Evolutionary conservation across 2,113 vertebrate species (phyloP), one percentile per base, ranked within the genome.

Genomic region (Aspiorhynchus laticeps): DNA sequence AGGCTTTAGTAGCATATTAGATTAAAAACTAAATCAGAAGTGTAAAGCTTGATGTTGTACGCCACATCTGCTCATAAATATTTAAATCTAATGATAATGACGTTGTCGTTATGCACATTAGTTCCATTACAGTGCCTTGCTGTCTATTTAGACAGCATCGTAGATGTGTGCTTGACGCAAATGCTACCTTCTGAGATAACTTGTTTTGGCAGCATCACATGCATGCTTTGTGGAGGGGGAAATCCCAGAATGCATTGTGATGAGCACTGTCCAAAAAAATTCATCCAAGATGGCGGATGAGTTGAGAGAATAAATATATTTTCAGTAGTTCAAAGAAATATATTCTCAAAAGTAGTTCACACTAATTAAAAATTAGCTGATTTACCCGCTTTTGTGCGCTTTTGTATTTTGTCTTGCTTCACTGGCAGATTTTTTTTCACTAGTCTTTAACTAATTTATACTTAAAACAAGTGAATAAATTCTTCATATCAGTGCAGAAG

Each of bases 51-150:
- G 81, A 71, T 67, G 41, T 82, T 82, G 43, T 46, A 46, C 31
- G 28, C 76, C 31, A 79, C 76, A 79, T 43, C 80, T 82, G 61
- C 80, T 82, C 80, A 82, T 82, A 82, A 82, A 82, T 82, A 82
- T 82, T 82, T 82, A 67, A 82, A 82, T 67, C 26, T 26, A 65
- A 26, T 46, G 59, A 82, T 82, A 82, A 82, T 41, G 31, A 80
- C 31, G 3, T 80, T 65, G 59, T 8, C 9, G n/a, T 82, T 82
- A 81, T 63, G 61, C 38, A 46, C 80, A 81, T 65, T 81, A 81
- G 80, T 7, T 81, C n/a, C 41, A 48, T 76, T 76, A 46, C 41
- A 48, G n/a, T 75, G 73, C 73, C 41, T 75, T 75, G 12, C 41
- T 76, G 41, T 76, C 74, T 76, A 46, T n/a, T 43, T 76, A 48